A percentile compares a stretch with the other conserved stretches of the same genome.
phyloP scores from a whole-genome alignment of 2,888 invertebrate genomes.

The Nemapogon koenigi region DNA sequence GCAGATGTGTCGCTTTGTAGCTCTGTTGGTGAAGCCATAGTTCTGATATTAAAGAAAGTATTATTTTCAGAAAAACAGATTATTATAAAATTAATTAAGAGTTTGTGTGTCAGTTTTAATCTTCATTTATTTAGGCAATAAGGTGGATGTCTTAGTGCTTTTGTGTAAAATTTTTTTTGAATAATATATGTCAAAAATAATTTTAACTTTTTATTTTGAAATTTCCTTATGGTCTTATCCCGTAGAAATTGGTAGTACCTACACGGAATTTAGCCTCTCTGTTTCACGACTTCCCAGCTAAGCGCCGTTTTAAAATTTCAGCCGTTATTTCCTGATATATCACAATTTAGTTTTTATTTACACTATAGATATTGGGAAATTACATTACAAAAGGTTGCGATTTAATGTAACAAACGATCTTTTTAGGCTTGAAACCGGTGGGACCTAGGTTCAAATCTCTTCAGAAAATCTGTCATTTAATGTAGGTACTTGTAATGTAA shows the following conservation, averaged over 20 bases:
- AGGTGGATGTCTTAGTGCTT: conserved; percentile 67
- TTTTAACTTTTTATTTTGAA: conserved; percentile 22
- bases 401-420: no score
- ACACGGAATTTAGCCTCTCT: no score
- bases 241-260: background rate
- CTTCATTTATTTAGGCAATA: conserved; percentile 64
- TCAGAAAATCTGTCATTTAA: no score
- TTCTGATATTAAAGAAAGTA: conserved; percentile 49
- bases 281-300: no score
- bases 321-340: no score
- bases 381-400: no score
- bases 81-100: conserved; percentile 59
- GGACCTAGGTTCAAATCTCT: no score
- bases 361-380: no score
- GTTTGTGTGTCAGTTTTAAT: conserved; percentile 57
- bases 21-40: conserved; percentile 51
- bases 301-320: no score
- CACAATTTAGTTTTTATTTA: no score
- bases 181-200: conserved; percentile 65
- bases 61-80: conserved; percentile 63
- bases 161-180: conserved; percentile 66
- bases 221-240: conserved; percentile 2
- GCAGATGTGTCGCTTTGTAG: conserved; percentile 41
- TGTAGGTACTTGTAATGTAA: no score
- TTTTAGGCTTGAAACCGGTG: no score